Percentiles rank a stretch among this genome's conserved stretches.
Conservation (phyloP, 2,113 vertebrate genomes). For the Vidua chalybeata region DNA sequence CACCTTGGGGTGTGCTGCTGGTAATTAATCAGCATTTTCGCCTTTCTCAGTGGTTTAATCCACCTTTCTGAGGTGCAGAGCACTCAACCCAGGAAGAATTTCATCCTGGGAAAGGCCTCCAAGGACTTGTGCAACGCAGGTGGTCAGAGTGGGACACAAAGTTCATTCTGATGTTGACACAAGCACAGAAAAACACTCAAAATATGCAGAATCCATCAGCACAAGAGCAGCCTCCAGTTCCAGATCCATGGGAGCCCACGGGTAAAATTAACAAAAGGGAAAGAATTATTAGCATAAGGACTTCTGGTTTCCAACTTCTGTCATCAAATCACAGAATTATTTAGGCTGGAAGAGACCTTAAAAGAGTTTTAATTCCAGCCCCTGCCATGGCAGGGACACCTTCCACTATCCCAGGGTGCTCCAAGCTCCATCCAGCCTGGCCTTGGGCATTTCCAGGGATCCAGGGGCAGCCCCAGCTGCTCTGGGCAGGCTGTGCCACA, state of each 20-base stretch:
- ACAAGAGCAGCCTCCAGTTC: background rate
- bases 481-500: accelerated
- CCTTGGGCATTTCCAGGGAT: background rate
- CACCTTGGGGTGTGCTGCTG: accelerated
- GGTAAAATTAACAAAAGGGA: background rate
- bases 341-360: background rate
- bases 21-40: background rate
- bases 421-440: background rate
- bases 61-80: background rate
- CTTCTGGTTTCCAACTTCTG: background rate
- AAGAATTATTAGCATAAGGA: background rate
- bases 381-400: background rate
- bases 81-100: background rate
- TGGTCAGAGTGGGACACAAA: accelerated
- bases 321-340: background rate
- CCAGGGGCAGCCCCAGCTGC: background rate
- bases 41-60: background rate
- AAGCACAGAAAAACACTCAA: background rate
- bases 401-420: accelerated
- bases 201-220: background rate
- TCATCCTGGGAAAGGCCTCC: background rate
- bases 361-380: background rate
- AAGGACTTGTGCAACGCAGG: background rate
- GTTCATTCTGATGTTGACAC: background rate
- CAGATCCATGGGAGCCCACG: accelerated